phyloP scores from a whole-genome alignment of 2,888 invertebrate genomes.

The Calameuta idolon region DNA sequence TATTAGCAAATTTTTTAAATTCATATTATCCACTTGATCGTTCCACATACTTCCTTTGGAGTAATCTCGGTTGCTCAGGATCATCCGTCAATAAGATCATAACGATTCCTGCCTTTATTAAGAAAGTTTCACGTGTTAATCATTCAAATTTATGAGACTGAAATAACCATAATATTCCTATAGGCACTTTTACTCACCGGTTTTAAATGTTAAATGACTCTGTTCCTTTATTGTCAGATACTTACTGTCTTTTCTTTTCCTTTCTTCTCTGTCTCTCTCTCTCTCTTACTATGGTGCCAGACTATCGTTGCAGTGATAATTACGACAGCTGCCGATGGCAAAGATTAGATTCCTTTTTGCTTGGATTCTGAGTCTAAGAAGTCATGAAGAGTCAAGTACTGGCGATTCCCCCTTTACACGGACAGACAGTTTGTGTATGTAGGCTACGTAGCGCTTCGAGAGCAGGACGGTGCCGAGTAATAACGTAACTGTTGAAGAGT shows the following conservation, averaged over 20 bases:
- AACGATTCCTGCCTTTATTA: not conserved
- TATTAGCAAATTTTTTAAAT: not conserved
- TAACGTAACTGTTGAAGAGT: conserved; percentile 66
- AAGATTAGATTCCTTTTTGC: conserved; percentile 40
- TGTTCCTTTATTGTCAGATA: not conserved
- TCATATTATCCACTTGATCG: not conserved
- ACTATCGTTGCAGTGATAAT: not conserved
- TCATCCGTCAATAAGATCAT: not conserved
- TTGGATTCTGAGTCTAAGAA: conserved; percentile 41
- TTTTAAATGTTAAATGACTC: not conserved
- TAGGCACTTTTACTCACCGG: not conserved
- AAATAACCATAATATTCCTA: not conserved
- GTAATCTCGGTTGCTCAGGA: not conserved
- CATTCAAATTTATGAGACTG: not conserved
- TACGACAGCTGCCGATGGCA: not conserved
- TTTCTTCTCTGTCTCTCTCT: not conserved
- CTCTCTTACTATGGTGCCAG: not conserved
- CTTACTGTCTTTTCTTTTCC: not conserved
- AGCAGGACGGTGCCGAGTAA: conserved; percentile 44
- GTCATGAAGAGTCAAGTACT: not conserved
- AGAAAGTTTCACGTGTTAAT: not conserved
- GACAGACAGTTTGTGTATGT: conserved; percentile 20
- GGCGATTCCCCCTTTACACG: conserved; percentile 15
- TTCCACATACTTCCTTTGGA: not conserved
- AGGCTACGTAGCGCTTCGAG: conserved; percentile 12